Base-by-base conservation (phyloP, 1,140 invertebrate species). In the Ditylenchus dipsaci region DNA sequence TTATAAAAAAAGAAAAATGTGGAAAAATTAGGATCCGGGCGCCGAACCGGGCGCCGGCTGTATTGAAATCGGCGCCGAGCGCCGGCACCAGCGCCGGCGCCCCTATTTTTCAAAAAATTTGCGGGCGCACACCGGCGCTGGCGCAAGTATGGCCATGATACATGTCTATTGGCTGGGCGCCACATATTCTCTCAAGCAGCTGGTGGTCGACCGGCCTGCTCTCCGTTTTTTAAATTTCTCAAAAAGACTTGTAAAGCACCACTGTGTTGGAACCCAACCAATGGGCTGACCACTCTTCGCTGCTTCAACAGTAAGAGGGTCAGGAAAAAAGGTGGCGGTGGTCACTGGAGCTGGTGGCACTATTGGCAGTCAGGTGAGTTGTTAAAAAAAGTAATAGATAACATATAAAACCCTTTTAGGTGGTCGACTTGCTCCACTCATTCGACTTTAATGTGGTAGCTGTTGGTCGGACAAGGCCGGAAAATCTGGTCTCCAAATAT, bases 101-200 rank as follows among this genome's bases (percentile, higher is more conserved):
- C n/a, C n/a, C n/a, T n/a, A n/a, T n/a, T n/a, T n/a, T n/a, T n/a
- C n/a, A n/a, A n/a, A n/a, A n/a, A n/a, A n/a, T n/a, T n/a, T n/a
- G n/a, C n/a, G n/a, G n/a, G n/a, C n/a, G n/a, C n/a, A n/a, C n/a
- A n/a, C n/a, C n/a, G n/a, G n/a, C n/a, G n/a, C n/a, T n/a, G n/a
- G n/a, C n/a, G n/a, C n/a, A n/a, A n/a, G n/a, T n/a, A n/a, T n/a
- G n/a, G n/a, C n/a, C n/a, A n/a, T n/a, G n/a, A n/a, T n/a, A n/a
- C 49, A 53, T 53, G 23, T 53, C 49, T 53, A 53, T 17, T 53
- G 49, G 49, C 49, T 53, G n/a, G 49, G 49, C n/a, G n/a, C 23
- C 49, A 19, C 3, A 1, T 53, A 53, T 26, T 53, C 49, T 17
- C n/a, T 53, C 23, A 19, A 26, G n/a, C 49, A 53, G 15, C 23